Percentiles rank a stretch among this genome's conserved stretches.
phyloP scores from a whole-genome alignment of 2,113 vertebrate species.

The Cygnus atratus region DNA sequence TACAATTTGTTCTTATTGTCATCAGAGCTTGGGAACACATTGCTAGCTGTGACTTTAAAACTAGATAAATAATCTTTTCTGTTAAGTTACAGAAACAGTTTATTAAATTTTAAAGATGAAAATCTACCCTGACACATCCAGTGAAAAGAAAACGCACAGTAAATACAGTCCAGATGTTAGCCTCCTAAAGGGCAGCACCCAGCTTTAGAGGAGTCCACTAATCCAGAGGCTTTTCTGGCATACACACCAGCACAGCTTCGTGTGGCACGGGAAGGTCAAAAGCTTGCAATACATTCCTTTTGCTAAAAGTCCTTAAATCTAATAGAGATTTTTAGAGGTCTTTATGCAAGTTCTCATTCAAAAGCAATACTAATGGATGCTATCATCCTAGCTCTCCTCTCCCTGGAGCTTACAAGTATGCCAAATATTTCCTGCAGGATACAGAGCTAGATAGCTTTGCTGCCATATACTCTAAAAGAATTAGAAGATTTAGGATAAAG shows the following conservation, averaged over 20 bases:
- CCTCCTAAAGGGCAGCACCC: neutral
- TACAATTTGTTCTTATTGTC: conserved; percentile 6
- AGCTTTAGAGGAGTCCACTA: neutral
- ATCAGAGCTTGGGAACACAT: neutral
- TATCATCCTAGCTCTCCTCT: conserved; percentile 26
- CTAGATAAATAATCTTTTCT: neutral
- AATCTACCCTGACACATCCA: neutral
- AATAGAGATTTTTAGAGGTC: neutral
- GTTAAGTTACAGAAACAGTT: neutral
- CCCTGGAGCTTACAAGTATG: conserved; percentile 52
- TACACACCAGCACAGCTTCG: neutral
- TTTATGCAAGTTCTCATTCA: neutral
- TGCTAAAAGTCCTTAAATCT: neutral
- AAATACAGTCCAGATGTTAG: neutral
- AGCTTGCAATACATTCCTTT: neutral
- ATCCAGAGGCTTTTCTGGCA: neutral
- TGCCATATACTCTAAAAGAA: neutral
- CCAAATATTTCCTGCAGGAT: conserved; percentile 53
- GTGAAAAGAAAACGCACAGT: neutral
- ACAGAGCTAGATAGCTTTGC: neutral
- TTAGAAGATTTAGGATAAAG: conserved; percentile 34
- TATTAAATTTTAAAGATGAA: neutral
- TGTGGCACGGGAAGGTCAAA: neutral
- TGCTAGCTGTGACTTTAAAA: neutral
- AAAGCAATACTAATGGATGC: conserved; percentile 21